Base-by-base conservation (phyloP, 2,888 invertebrate genomes). In the Pyralis farinalis region DNA sequence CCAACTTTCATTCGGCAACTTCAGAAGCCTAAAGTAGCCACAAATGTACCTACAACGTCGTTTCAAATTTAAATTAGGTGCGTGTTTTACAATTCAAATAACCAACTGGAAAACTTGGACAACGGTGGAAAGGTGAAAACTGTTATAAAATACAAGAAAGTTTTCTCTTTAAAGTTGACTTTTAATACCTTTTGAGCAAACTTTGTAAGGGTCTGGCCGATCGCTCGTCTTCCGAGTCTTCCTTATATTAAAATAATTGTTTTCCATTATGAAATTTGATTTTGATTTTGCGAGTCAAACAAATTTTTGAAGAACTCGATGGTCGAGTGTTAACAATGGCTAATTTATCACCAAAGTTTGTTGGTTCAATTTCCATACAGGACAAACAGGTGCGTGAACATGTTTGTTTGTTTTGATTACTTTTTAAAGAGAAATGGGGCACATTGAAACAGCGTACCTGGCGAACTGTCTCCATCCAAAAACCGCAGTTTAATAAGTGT, bases 11-110 rank as follows among this genome's bases (percentile, higher is more conserved):
- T 43, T 40, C 31, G 21, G 27, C 11, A 58, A 52, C 48, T 49
- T 45, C 42, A 43, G 44, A 49, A 51, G 51, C 48, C 51, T 47
- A 49, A 53, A 37, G 39, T 38, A 55, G 57, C 63, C 39, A 37
- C 30, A 39, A 59, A 61, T 64, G 52, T 55, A 39, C 39, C 27
- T 27, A 55, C 49, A 53, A 47, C 48, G 55, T 50, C 61, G 57
- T 66, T 66, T 58, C 53, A 69, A 71, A 69, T 76, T 71, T 65
- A 73, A 73, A 73, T 72, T 47, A 40, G 44, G 44, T 42, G 35
- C 53, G 49, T 60, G 65, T 66, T 75, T 74, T 71, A 71, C 73
- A 74, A 76, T 76, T 75, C 74, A 75, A 74, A 74, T 72, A 44
- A 37, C 46, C 40, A 40, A 29, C 42, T 51, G 43, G 51, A 44